These are phyloP conservation scores for Hylaea fasciaria DNA, from an alignment of 2,888 invertebrate genomes.

Conservation along the genomic window DNA sequence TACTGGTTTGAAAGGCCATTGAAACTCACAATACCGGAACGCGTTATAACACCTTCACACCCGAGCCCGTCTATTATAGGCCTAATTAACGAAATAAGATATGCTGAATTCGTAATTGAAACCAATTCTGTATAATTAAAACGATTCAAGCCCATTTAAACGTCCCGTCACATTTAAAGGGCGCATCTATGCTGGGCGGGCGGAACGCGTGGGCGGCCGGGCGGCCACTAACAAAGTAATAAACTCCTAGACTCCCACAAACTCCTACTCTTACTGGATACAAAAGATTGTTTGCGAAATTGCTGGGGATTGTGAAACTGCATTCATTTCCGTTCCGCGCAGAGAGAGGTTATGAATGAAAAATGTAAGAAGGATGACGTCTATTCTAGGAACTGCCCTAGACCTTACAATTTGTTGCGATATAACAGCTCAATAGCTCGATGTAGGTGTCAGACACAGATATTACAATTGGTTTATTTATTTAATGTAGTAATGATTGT, in stretches of 20 bases:
- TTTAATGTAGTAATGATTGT: too few relatives aligned
- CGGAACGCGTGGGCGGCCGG: conserved; percentile 37
- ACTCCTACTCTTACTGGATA: not conserved
- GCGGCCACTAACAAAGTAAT: conserved; percentile 6
- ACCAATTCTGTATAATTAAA: conserved; percentile 26
- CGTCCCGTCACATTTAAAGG: conserved; percentile 47
- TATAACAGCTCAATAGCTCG: too few relatives aligned
- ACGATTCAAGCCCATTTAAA: conserved; percentile 19
- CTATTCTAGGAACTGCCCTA: not conserved
- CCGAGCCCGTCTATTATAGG: conserved; percentile 7
- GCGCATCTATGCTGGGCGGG: conserved; percentile 39
- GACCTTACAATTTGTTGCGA: too few relatives aligned
- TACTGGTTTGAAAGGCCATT: too few relatives aligned
- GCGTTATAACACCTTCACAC: not conserved
- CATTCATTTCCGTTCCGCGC: conserved; percentile 9
- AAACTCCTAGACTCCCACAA: conserved; percentile 10
- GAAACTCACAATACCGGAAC: not conserved
- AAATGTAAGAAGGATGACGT: not conserved
- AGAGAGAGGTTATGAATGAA: not conserved
- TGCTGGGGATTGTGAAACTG: not conserved
- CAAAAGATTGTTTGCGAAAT: conserved; percentile 19
- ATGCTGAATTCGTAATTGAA: conserved; percentile 25
- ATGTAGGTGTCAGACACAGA: too few relatives aligned
- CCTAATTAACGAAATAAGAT: conserved; percentile 25
- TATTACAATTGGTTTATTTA: too few relatives aligned